A percentile compares a stretch with the other conserved stretches of the same genome.
Evolutionary conservation across 2,888 invertebrate genomes (phyloP).

Genomic region (Mycalesis mineus): DNA sequence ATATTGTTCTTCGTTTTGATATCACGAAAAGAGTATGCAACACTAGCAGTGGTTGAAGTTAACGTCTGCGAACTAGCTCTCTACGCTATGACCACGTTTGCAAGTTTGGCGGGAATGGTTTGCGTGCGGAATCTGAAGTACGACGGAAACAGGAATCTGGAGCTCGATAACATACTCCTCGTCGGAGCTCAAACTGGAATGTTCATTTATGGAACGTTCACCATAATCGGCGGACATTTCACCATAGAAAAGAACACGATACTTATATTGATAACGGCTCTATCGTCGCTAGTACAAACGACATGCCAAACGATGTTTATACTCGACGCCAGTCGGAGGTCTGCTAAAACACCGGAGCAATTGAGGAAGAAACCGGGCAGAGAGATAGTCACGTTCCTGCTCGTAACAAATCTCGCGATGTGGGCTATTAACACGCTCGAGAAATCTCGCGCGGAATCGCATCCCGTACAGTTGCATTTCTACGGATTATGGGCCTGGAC

Average conservation of each 20-base stretch:
- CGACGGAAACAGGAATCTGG: constrained; percentile 88
- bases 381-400: constrained; percentile 94
- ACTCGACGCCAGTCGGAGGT: constrained; percentile 91
- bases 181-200: constrained; percentile 96
- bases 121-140: constrained; percentile 91
- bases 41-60: constrained; percentile 91
- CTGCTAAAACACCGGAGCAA: constrained; percentile 89
- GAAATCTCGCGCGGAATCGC: constrained; percentile 92
- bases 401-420: constrained; percentile 94
- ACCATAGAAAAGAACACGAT: constrained; percentile 88
- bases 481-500: constrained; percentile 97
- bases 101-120: constrained; percentile 92
- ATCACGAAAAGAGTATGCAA: constrained; percentile 86
- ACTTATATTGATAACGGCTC: constrained; percentile 88
- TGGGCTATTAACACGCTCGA: constrained; percentile 96
- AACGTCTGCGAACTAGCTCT: constrained; percentile 92
- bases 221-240: constrained; percentile 95
- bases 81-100: constrained; percentile 90
- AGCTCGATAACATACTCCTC: constrained; percentile 92
- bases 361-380: constrained; percentile 92
- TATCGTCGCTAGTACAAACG: constrained; percentile 92
- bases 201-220: constrained; percentile 95
- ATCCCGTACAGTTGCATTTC: constrained; percentile 94
- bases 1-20: constrained; percentile 94
- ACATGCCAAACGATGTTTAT: constrained; percentile 94